Percentiles rank a stretch among this genome's conserved stretches.
These are phyloP conservation scores for Semnopithecus entellus DNA, from an alignment of 2,113 vertebrate genomes.

Conservation along the genomic window DNA sequence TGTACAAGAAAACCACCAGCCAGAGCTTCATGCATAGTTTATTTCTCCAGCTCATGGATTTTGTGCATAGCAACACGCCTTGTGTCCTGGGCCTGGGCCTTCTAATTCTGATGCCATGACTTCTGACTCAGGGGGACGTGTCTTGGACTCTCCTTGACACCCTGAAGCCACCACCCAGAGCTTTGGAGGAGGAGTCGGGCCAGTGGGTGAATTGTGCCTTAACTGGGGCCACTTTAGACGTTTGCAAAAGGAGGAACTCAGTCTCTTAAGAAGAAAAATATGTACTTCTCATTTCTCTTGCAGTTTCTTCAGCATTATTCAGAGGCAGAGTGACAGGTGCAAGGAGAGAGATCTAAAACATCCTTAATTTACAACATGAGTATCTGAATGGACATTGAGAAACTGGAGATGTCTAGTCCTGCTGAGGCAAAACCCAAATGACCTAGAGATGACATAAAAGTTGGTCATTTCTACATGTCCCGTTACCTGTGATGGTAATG, in stretches of 20 bases:
- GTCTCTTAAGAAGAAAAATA: not conserved
- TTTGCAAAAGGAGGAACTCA: not conserved
- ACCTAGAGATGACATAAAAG: not conserved
- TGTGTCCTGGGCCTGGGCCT: not conserved
- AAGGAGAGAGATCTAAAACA: not conserved
- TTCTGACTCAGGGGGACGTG: not conserved
- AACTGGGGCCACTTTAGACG: not conserved
- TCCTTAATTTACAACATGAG: not conserved
- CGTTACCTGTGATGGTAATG: too few relatives aligned
- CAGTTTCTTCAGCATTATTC: not conserved
- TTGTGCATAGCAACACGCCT: not conserved
- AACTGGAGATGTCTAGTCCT: not conserved
- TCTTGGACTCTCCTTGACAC: not conserved
- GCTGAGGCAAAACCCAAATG: not conserved
- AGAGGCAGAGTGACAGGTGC: not conserved
- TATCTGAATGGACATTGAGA: not conserved
- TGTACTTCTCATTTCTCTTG: not conserved
- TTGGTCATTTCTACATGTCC: not conserved
- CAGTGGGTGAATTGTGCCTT: not conserved
- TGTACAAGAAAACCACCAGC: not conserved
- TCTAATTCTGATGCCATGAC: not conserved
- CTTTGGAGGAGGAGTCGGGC: fast-evolving
- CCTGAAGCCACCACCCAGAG: not conserved
- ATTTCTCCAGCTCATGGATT: not conserved
- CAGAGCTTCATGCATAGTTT: not conserved